These are phyloP conservation scores for Felis catus DNA, from an alignment of 2,113 vertebrate genomes.

Conservation along the genomic window DNA sequence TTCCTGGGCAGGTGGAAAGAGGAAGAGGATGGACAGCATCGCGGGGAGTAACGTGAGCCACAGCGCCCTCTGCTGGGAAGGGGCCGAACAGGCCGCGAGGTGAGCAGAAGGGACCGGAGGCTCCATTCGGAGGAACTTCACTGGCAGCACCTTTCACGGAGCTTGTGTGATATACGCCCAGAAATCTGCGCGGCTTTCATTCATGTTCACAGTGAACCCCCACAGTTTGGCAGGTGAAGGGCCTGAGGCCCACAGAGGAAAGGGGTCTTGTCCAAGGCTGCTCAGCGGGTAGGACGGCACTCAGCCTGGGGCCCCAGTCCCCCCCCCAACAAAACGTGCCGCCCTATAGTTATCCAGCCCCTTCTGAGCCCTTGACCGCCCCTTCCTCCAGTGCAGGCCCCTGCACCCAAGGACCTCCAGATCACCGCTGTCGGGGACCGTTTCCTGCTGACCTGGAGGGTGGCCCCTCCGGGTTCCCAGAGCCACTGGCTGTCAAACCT, in stretches of 20 bases:
- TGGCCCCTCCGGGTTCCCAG: background rate
- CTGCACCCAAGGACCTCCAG: slow-evolving; percentile 73
- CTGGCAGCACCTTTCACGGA: no score
- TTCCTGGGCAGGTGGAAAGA: background rate
- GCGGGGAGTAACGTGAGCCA: fast-evolving
- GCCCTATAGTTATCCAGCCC: fast-evolving
- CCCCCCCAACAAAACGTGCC: fast-evolving
- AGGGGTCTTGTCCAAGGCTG: background rate
- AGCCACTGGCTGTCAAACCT: slow-evolving; percentile 55
- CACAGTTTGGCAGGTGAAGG: background rate
- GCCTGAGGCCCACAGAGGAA: background rate
- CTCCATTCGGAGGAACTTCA: fast-evolving
- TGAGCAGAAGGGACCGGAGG: background rate
- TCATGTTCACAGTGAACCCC: background rate
- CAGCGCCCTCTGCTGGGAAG: background rate
- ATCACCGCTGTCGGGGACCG: slow-evolving; percentile 41
- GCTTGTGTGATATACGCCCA: fast-evolving
- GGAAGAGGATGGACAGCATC: background rate
- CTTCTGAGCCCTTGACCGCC: background rate
- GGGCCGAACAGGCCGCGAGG: fast-evolving
- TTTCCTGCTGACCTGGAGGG: slow-evolving; percentile 80
- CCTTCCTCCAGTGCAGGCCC: slow-evolving; percentile 79
- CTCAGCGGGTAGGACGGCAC: background rate
- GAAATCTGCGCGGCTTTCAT: background rate
- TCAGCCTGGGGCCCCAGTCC: background rate